Evolutionary conservation across 37 sponge, comb jelly and placozoan genomes (phyloP).

Genomic region (Chondrilla cf. caribensis): DNA sequence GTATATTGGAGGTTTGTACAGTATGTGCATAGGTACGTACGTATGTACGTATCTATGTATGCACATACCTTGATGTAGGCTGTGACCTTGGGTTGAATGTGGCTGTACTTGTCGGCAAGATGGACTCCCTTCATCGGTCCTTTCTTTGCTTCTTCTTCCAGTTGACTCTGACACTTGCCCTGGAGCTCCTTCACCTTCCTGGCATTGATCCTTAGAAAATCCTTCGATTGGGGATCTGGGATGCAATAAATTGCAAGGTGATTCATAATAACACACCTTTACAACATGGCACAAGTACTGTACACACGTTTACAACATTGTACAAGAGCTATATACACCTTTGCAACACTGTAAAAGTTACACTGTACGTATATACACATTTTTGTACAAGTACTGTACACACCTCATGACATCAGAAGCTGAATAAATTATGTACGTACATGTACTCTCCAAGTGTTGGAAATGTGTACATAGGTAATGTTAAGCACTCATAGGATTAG

Average conservation of each 20-base stretch:
- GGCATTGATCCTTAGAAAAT: constrained; percentile 27
- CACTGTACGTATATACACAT: no score
- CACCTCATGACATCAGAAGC: no score
- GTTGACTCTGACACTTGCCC: constrained; percentile 6
- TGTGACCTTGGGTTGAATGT: constrained; percentile 56
- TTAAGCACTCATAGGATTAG: no score
- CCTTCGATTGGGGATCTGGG: constrained; percentile 23
- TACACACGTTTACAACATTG: no score
- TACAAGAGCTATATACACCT: no score
- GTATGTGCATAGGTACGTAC: not conserved
- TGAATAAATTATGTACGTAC: no score
- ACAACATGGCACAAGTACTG: no score
- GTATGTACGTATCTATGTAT: not conserved
- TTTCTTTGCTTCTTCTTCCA: constrained; percentile 13
- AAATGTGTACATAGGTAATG: no score
- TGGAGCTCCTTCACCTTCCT: constrained; percentile 32
- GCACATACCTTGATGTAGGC: constrained; percentile 30
- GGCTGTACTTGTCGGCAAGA: constrained; percentile 44
- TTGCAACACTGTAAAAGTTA: no score
- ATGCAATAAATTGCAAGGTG: no score
- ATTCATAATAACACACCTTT: not conserved
- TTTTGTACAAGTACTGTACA: no score
- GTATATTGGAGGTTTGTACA: not conserved
- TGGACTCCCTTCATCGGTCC: constrained; percentile 27
- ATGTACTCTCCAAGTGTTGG: no score